Percentiles rank a stretch among this genome's conserved stretches.
Evolutionary conservation across 2,888 invertebrate genomes (phyloP).

Genomic region (Tetranychus piercei): DNA sequence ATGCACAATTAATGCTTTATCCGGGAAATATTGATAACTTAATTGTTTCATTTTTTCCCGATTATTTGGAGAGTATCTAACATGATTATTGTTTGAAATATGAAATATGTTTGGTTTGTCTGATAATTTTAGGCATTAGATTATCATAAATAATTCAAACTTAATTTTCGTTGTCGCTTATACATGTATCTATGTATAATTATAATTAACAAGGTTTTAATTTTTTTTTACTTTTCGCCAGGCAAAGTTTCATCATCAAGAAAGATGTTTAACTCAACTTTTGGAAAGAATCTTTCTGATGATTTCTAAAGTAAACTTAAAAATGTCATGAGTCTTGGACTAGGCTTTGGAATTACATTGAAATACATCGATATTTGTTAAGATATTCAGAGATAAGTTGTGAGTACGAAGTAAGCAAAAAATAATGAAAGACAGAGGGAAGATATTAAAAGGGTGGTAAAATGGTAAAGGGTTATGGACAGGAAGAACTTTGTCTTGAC

Average conservation of each 20-base stretch:
- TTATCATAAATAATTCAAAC: no score
- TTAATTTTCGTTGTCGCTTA: no score
- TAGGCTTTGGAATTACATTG: conserved; percentile 1
- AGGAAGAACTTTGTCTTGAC: neutral
- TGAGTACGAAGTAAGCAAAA: no score
- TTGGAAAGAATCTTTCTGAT: neutral
- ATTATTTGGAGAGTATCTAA: no score
- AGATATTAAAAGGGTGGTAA: neutral
- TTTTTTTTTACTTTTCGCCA: neutral
- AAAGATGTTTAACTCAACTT: neutral
- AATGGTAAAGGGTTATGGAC: no score
- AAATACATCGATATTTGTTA: neutral
- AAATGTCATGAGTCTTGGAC: neutral
- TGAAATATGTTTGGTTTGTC: no score
- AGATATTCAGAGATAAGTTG: neutral
- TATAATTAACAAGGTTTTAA: neutral
- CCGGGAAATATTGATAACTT: no score
- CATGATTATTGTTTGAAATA: no score
- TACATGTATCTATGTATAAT: no score
- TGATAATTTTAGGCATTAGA: no score
- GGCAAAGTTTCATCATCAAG: neutral
- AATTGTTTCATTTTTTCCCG: no score
- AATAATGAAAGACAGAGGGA: neutral
- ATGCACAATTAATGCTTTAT: no score
- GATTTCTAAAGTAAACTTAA: neutral